phyloP scores from a whole-genome alignment of 2,797 vertebrate genomes.

The Ambastaia sidthimunki region DNA sequence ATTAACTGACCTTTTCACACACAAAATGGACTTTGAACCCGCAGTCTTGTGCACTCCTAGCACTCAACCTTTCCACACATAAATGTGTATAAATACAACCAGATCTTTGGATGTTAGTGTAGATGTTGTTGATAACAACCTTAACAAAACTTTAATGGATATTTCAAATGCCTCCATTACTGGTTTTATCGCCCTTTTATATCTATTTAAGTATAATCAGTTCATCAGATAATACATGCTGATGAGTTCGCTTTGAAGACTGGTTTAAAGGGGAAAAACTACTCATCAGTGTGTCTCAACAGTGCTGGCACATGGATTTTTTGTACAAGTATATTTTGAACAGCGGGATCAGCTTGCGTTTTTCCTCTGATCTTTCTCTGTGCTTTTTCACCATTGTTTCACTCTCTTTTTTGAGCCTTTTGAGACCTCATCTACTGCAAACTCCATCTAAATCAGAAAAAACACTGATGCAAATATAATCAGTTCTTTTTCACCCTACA shows the following conservation, averaged over 20 bases:
- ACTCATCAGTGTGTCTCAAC: conserved; percentile 8
- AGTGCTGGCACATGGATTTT: conserved; percentile 29
- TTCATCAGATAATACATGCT: conserved; percentile 32
- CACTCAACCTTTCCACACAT: conserved; percentile 27
- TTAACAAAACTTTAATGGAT: background rate
- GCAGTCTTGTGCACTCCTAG: background rate
- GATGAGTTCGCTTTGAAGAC: conserved; percentile 30
- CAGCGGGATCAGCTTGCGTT: conserved; percentile 40
- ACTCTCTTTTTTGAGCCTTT: background rate
- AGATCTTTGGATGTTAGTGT: background rate
- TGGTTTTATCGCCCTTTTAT: conserved; percentile 13
- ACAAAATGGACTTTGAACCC: conserved; percentile 39
- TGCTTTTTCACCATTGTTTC: background rate
- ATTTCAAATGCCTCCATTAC: conserved; percentile 20
- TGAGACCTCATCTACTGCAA: conserved; percentile 22
- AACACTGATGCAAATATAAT: background rate
- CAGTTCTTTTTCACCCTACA: background rate
- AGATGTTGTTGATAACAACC: background rate
- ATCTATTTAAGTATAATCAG: conserved; percentile 17
- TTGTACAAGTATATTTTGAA: conserved; percentile 40
- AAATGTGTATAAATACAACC: conserved; percentile 11
- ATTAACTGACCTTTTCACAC: conserved; percentile 54
- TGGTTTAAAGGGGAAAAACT: conserved; percentile 13
- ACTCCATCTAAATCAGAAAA: background rate
- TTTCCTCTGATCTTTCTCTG: conserved; percentile 48